phyloP scores from a whole-genome alignment of 2,888 invertebrate genomes.

The Tenthredo mesomela region DNA sequence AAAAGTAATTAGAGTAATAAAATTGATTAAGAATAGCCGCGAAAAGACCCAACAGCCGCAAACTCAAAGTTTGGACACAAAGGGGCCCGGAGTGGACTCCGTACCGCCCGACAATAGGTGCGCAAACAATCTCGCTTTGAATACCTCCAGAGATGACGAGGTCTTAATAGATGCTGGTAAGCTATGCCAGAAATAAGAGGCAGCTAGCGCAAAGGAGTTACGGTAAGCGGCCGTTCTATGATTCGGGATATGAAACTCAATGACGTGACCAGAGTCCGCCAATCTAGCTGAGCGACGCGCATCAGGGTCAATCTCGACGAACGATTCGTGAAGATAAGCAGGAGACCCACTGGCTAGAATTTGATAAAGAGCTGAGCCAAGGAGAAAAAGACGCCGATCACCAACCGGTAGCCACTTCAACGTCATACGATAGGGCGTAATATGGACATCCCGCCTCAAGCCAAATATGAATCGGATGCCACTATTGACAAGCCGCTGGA shows the following conservation, averaged over 20 bases:
- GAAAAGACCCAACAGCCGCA: no score
- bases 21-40: no score
- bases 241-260: background rate
- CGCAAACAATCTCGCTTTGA: no score
- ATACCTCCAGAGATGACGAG: no score
- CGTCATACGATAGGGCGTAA: background rate
- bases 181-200: no score
- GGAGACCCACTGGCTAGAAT: background rate
- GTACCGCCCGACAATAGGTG: no score
- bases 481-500: background rate
- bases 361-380: background rate
- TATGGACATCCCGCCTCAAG: background rate
- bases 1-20: no score
- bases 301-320: background rate
- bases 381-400: background rate
- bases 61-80: no score
- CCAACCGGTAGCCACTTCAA: background rate
- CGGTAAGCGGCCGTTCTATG: background rate
- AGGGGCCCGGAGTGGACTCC: no score
- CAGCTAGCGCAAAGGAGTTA: background rate
- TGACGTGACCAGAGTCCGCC: background rate
- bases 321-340: background rate
- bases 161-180: no score
- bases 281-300: background rate
- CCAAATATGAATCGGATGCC: background rate